phyloP scores from a whole-genome alignment of 1,140 invertebrate genomes.

The Drosophila pectinifera region DNA sequence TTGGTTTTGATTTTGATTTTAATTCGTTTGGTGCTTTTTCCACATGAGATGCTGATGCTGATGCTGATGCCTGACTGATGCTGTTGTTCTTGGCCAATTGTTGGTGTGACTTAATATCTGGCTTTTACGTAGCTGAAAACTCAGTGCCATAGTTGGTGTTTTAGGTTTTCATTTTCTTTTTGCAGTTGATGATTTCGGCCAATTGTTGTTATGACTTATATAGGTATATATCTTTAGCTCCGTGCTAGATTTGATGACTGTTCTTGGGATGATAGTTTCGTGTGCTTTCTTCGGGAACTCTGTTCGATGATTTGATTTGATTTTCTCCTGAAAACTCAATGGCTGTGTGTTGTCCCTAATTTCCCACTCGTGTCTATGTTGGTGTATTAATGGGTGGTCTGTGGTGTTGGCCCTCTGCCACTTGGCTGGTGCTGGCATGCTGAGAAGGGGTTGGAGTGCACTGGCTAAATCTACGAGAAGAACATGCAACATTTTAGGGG shows the following conservation, averaged over 20 bases:
- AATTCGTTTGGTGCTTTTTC: slow-evolving; percentile 22
- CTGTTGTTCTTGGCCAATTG: slow-evolving; percentile 22
- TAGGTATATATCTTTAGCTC: neutral
- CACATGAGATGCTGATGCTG: slow-evolving; percentile 28
- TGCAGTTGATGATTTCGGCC: slow-evolving; percentile 9
- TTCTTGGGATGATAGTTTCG: slow-evolving; percentile 3
- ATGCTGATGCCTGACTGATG: slow-evolving; percentile 12
- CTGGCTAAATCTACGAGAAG: slow-evolving; percentile 10
- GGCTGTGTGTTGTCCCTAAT: slow-evolving; percentile 4
- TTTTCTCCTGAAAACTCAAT: slow-evolving; percentile 21
- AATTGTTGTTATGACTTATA: slow-evolving; percentile 5
- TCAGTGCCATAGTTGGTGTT: slow-evolving; percentile 12
- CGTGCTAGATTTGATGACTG: slow-evolving; percentile 2
- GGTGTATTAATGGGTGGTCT: slow-evolving; percentile 9
- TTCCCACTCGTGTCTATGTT: slow-evolving; percentile 9
- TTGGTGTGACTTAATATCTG: slow-evolving; percentile 23
- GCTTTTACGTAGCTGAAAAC: slow-evolving; percentile 34
- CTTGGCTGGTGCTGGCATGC: slow-evolving; percentile 35
- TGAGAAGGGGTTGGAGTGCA: slow-evolving; percentile 18
- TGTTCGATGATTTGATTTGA: slow-evolving; percentile 5
- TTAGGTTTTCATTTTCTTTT: slow-evolving; percentile 6
- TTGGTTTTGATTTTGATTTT: slow-evolving; percentile 13
- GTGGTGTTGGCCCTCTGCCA: slow-evolving; percentile 29
- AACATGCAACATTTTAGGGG: slow-evolving; percentile 29
- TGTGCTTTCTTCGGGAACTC: neutral